Evolutionary conservation across 2,888 invertebrate genomes (phyloP).

Genomic region (Andrena hattorfiana): DNA sequence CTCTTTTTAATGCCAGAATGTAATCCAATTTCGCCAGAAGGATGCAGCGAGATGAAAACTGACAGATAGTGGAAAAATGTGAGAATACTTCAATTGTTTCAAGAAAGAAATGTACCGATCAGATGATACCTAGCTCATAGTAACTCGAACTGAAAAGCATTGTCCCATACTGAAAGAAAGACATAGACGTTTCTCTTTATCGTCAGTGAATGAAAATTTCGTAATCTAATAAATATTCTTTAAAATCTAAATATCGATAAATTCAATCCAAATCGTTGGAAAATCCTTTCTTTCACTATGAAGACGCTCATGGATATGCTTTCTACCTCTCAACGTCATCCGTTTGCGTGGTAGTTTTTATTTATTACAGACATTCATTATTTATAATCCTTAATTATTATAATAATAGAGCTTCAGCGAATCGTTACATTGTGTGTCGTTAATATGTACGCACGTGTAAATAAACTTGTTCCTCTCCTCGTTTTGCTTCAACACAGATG

Average conservation of each 20-base stretch:
- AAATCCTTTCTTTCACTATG: slow-evolving; percentile 62
- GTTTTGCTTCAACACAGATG: slow-evolving; percentile 65
- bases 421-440: slow-evolving; percentile 80
- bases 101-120: slow-evolving; percentile 47
- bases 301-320: slow-evolving; percentile 63
- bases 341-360: slow-evolving; percentile 82
- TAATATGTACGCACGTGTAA: slow-evolving; percentile 76
- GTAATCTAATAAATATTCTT: neutral
- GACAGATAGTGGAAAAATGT: neutral
- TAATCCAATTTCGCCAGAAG: slow-evolving; percentile 9
- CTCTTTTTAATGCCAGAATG: neutral
- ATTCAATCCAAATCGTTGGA: neutral
- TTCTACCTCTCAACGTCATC: slow-evolving; percentile 62
- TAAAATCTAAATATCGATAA: neutral
- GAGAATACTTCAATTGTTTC: neutral
- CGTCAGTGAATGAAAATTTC: too few species aligned
- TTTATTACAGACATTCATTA: slow-evolving; percentile 85
- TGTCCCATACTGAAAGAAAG: slow-evolving; percentile 54
- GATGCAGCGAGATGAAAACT: slow-evolving; percentile 5
- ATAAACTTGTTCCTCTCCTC: slow-evolving; percentile 75
- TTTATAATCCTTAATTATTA: slow-evolving; percentile 83
- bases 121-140: slow-evolving; percentile 82
- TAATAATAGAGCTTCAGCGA: slow-evolving; percentile 83
- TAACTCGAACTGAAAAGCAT: slow-evolving; percentile 68
- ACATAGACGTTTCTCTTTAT: neutral